Conservation (phyloP, 92 coral and sea anemone species). For the Epizoanthus rinbou region DNA sequence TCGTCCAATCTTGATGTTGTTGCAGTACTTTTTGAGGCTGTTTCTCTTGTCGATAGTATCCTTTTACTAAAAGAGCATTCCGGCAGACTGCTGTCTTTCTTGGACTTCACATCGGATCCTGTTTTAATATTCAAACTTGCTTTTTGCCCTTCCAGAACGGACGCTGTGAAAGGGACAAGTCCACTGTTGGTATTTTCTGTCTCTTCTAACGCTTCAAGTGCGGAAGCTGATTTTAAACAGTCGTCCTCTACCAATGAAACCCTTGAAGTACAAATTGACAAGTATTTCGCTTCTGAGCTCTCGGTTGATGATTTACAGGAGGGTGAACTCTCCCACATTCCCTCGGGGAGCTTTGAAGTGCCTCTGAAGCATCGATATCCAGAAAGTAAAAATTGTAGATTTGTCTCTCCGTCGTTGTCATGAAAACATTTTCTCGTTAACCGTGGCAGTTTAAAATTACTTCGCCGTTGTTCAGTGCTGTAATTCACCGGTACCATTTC, state of each 20-base stretch:
- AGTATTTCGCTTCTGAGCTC: not conserved
- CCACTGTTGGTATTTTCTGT: not conserved
- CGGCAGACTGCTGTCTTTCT: not conserved
- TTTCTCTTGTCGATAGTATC: not conserved
- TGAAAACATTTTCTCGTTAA: not conserved
- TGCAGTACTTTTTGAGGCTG: too few relatives aligned
- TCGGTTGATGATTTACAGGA: constrained; percentile 11
- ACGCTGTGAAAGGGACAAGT: not conserved
- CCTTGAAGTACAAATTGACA: not conserved
- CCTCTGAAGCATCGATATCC: constrained; percentile 17
- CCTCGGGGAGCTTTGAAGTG: not conserved
- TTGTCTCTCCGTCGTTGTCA: not conserved
- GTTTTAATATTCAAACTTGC: not conserved
- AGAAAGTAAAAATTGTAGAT: constrained; percentile 8
- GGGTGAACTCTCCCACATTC: not conserved
- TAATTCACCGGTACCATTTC: not conserved
- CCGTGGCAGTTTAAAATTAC: not conserved
- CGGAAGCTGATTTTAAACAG: not conserved
- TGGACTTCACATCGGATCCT: not conserved
- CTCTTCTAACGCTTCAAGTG: not conserved
- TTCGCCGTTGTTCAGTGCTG: not conserved
- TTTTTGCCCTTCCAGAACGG: constrained; percentile 14
- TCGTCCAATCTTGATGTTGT: not conserved
- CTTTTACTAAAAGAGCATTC: not conserved
- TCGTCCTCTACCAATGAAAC: not conserved